phyloP scores from a whole-genome alignment of 2,113 vertebrate species.

The Nycticryphes semicollaris region DNA sequence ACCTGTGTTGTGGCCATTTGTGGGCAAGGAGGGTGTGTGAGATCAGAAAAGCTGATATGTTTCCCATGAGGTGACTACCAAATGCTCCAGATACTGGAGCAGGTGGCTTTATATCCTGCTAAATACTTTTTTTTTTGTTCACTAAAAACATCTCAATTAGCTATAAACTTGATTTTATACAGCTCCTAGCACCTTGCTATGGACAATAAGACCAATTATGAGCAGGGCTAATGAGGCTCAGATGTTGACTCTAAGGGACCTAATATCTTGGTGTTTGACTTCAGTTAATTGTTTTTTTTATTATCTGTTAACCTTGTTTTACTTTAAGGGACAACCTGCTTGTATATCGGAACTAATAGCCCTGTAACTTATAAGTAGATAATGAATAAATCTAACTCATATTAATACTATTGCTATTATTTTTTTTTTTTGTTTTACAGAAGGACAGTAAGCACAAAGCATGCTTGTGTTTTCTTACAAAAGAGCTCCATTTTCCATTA shows the following conservation, averaged over 20 bases:
- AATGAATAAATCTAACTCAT: background rate
- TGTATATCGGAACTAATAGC: background rate
- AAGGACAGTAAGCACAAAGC: background rate
- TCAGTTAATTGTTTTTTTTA: background rate
- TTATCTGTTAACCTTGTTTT: background rate
- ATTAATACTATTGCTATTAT: background rate
- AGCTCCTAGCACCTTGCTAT: background rate
- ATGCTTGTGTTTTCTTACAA: background rate
- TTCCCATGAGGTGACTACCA: background rate
- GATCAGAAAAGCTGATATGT: background rate
- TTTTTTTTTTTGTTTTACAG: background rate
- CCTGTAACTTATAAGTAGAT: background rate
- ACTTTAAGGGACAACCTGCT: background rate
- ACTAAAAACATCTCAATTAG: background rate
- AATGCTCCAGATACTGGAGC: background rate
- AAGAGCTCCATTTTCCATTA: background rate
- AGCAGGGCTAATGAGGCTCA: background rate
- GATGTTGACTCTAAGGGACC: background rate
- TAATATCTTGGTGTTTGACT: background rate
- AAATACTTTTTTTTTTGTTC: background rate
- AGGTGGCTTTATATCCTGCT: background rate
- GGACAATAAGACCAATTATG: background rate
- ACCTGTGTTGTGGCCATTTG: background rate
- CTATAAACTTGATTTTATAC: background rate
- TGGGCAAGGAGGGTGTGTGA: background rate